phyloP scores from a whole-genome alignment of 2,797 vertebrate species.

The Ceryle rudis region DNA sequence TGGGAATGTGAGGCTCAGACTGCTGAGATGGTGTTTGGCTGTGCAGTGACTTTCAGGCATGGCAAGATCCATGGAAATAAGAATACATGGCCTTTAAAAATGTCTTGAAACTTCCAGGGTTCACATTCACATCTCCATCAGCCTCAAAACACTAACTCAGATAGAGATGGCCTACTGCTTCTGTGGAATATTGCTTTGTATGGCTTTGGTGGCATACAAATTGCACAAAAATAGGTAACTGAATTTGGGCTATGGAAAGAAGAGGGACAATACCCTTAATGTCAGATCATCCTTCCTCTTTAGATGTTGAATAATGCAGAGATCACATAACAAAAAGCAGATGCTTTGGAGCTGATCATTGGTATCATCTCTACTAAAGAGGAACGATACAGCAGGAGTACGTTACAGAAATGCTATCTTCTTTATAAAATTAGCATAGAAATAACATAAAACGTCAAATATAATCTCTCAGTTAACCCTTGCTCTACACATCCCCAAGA shows the following conservation, averaged over 20 bases:
- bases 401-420: not conserved
- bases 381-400: not conserved
- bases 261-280: not conserved
- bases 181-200: not conserved
- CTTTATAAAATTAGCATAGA: not conserved
- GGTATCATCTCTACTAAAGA: not conserved
- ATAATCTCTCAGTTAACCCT: not conserved
- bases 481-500: not conserved
- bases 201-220: not conserved
- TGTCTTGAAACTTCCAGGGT: not conserved
- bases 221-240: not conserved
- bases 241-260: not conserved
- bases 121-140: not conserved
- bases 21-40: not conserved
- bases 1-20: not conserved
- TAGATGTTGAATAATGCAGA: not conserved
- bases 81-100: not conserved
- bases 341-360: not conserved
- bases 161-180: not conserved
- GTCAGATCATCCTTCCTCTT: not conserved
- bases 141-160: not conserved
- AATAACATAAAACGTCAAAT: not conserved
- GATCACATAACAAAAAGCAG: not conserved
- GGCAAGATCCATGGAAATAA: not conserved
- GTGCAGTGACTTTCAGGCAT: not conserved